These are phyloP conservation scores for Rhinogobio ventralis DNA, from an alignment of 2,797 vertebrate species.

Conservation along the genomic window DNA sequence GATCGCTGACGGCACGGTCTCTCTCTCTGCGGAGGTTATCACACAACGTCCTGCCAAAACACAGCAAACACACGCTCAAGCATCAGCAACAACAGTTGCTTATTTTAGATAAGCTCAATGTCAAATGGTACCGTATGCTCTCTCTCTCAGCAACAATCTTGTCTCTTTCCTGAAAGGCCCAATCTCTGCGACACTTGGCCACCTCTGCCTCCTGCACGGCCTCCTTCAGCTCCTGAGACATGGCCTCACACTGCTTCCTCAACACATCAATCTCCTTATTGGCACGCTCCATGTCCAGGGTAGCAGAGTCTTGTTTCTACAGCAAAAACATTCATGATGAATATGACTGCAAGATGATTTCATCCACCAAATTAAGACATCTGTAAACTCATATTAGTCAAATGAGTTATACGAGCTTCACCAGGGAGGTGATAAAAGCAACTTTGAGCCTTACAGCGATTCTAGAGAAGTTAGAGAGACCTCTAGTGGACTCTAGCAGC, in stretches of 20 bases:
- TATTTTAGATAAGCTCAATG: neutral
- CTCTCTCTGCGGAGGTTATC: conserved; percentile 93
- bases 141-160: conserved; percentile 98
- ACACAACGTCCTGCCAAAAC: conserved; percentile 86
- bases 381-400: neutral
- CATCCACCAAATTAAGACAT: neutral
- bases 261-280: conserved; percentile 96
- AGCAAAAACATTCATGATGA: conserved; percentile 13
- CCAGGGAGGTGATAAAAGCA: neutral
- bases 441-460: neutral
- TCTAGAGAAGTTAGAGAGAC: conserved; percentile 38
- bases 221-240: conserved; percentile 97
- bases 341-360: neutral
- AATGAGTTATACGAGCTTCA: neutral
- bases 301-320: conserved; percentile 97
- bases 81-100: neutral
- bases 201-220: conserved; percentile 96
- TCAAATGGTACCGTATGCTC: conserved; percentile 86
- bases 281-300: conserved; percentile 93
- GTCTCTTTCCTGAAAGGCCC: conserved; percentile 98
- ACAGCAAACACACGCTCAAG: conserved; percentile 9
- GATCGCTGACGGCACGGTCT: conserved; percentile 92
- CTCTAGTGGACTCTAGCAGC: conserved; percentile 55
- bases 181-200: conserved; percentile 96
- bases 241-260: conserved; percentile 94